Evolutionary conservation across 2,113 vertebrate genomes (phyloP).

Genomic region (Danionella cerebrum): DNA sequence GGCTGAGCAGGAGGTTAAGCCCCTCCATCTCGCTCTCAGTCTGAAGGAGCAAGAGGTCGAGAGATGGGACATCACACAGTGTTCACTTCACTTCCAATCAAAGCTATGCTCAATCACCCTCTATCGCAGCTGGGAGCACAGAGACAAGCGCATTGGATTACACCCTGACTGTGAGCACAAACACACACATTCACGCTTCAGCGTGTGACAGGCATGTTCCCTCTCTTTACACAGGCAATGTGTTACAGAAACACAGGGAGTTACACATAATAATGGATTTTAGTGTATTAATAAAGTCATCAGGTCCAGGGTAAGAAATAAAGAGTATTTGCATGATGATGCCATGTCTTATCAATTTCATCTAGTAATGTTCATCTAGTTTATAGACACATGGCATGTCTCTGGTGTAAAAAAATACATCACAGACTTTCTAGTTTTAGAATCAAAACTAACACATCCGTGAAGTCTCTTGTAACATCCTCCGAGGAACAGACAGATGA

Average conservation of each 20-base stretch:
- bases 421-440: too few relatives aligned
- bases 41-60: neutral
- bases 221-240: neutral
- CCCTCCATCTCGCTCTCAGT: conserved; percentile 6
- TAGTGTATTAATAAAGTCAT: too few relatives aligned
- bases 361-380: too few relatives aligned
- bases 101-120: conserved; percentile 31
- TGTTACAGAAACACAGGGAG: neutral
- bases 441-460: too few relatives aligned
- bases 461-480: too few relatives aligned
- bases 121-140: neutral
- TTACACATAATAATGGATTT: too few relatives aligned
- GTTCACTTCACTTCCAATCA: conserved; percentile 33
- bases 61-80: conserved; percentile 10
- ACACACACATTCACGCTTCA: neutral
- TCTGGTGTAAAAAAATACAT: too few relatives aligned
- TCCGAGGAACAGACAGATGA: too few relatives aligned
- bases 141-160: conserved; percentile 16
- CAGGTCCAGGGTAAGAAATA: too few relatives aligned
- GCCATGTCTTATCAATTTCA: too few relatives aligned
- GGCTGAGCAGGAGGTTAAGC: neutral
- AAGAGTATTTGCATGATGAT: too few relatives aligned
- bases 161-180: conserved; percentile 6
- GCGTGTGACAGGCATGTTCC: neutral
- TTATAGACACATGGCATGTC: too few relatives aligned